Base-by-base conservation (phyloP, 2,113 vertebrate genomes). In the Protobothrops flavoviridis region DNA sequence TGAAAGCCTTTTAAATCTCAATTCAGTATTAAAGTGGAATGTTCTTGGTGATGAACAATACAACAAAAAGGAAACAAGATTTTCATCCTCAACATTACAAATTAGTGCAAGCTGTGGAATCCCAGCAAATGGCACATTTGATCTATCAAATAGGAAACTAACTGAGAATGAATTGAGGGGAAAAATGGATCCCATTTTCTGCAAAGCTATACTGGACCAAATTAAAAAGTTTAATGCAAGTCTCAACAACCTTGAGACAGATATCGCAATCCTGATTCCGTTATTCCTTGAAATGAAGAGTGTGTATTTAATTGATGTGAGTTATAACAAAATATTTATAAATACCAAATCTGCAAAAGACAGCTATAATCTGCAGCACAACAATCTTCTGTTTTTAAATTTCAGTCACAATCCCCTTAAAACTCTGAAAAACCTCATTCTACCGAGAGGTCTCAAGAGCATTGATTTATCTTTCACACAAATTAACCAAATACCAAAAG, bases 361-460 rank as follows among this genome's bases (percentile, higher is more conserved):
- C 0, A 1, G 93, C 64, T 95, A 94, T 24, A 61, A 24, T 0
- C 95, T 96, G 64, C 88, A 94, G 0, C 57, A 61, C 64, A 93
- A 56, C 64, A 88, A 88, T 21, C 91, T 97, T 13, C 21, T 24
- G 55, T 95, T 95, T 52, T 29, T 97, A 61, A 97, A 97, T 15
- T 92, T 97, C 3, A 97, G 96, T 95, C 92, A 97, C 93, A 97
- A 97, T 24, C 97, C 96, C 92, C 95, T 97, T 15, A 96, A 96
- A 64, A 94, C 50, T 91, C 29, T 97, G 74, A 91, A 95, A 6
- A 96, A 1, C 0, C 85, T 97, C 21, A 96, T 95, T 1, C 93
- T 97, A 24, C 96, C 97, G 21, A 5, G 93, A 3, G 93, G 61
- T 91, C 90, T 97, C 90, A 95, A 53, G 45, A 92, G 93, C n/a